Conservation (phyloP, 2,113 vertebrate genomes). For the Malurus elegans region DNA sequence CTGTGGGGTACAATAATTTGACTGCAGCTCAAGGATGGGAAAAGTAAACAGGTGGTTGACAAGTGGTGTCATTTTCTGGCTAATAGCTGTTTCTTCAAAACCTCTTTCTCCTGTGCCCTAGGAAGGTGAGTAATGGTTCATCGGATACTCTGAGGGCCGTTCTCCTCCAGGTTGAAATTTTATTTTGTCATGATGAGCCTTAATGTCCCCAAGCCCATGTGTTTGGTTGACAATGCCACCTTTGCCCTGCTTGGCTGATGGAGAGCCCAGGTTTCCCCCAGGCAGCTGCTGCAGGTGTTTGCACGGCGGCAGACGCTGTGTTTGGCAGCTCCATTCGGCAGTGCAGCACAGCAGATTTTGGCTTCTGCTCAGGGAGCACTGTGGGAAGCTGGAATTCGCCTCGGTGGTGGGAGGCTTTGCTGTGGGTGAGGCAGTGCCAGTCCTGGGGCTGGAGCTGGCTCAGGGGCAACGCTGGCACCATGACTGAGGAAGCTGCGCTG, state of each 20-base stretch:
- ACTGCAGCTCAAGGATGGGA: background rate
- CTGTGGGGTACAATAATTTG: background rate
- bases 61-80: background rate
- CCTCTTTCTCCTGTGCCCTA: background rate
- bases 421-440: background rate
- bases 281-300: background rate
- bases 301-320: rapidly evolving
- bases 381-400: background rate
- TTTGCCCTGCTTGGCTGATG: background rate
- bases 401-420: background rate
- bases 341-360: rapidly evolving
- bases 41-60: background rate
- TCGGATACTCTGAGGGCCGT: rapidly evolving
- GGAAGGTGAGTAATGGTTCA: background rate
- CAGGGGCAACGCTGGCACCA: background rate
- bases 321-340: background rate
- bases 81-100: background rate
- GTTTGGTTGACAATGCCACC: background rate
- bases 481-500: rapidly evolving
- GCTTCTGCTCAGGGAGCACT: background rate
- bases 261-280: background rate
- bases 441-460: background rate
- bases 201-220: background rate
- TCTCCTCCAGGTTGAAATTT: background rate
- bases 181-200: background rate